Evolutionary conservation across 1,140 invertebrate genomes (phyloP).

Genomic region (Drosophila mayri): DNA sequence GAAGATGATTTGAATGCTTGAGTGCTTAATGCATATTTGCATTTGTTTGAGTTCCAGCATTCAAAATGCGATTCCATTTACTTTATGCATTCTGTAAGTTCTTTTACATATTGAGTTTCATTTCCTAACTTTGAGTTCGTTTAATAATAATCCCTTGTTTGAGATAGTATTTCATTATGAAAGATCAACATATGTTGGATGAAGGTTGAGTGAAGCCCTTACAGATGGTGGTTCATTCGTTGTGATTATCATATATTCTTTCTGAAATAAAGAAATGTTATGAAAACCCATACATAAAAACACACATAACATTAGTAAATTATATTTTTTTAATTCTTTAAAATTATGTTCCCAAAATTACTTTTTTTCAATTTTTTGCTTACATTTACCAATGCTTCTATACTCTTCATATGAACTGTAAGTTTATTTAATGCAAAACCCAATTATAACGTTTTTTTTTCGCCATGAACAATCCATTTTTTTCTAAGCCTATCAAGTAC

Average conservation of each 20-base stretch:
- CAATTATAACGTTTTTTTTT: conserved; percentile 20
- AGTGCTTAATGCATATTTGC: conserved; percentile 6
- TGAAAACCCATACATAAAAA: not conserved
- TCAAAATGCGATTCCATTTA: not conserved
- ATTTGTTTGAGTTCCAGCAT: not conserved
- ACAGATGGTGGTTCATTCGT: not conserved
- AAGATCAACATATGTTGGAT: conserved; percentile 32
- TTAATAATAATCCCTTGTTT: not conserved
- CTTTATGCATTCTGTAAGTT: not conserved
- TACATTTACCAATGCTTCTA: not conserved
- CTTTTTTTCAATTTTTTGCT: not conserved
- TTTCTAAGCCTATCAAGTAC: conserved; percentile 11
- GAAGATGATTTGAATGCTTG: conserved; percentile 22
- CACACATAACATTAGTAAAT: too few relatives aligned
- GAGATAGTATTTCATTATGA: conserved; percentile 4
- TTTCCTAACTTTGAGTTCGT: not conserved
- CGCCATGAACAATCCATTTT: not conserved
- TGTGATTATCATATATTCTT: not conserved
- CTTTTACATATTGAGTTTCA: conserved; percentile 1
- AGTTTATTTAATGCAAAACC: not conserved
- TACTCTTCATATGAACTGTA: not conserved
- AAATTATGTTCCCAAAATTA: not conserved
- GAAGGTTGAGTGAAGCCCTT: not conserved
- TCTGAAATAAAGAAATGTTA: not conserved
- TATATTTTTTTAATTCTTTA: too few relatives aligned